Percentiles rank a stretch among this genome's conserved stretches.
Evolutionary conservation across 2,113 vertebrate species (phyloP).

Genomic region (Amblyornis subalaris): DNA sequence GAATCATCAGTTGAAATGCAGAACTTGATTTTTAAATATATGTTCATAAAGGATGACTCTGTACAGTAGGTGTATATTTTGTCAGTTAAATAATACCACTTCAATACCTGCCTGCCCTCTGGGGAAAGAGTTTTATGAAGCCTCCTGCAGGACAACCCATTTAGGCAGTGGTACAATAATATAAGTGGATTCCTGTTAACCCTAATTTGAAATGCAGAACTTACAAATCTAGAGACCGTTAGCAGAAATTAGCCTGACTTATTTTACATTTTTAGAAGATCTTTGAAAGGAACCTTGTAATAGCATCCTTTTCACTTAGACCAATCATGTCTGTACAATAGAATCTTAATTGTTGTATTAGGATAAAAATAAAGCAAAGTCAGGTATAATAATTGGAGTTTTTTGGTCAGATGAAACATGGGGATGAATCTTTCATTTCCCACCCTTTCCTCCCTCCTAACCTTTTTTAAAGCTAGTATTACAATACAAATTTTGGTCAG

Average conservation of each 20-base stretch:
- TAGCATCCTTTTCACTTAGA: neutral
- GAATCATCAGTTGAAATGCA: neutral
- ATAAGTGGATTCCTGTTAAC: neutral
- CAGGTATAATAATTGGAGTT: neutral
- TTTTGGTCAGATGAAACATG: neutral
- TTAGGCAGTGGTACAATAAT: neutral
- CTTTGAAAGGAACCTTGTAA: neutral
- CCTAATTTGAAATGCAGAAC: neutral
- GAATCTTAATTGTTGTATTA: neutral
- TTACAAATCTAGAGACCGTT: neutral
- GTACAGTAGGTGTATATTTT: neutral
- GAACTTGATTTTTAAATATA: neutral
- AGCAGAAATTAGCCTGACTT: neutral
- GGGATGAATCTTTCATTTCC: neutral
- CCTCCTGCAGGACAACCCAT: accelerated
- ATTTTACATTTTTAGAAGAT: neutral
- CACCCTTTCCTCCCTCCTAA: neutral
- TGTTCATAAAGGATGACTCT: neutral
- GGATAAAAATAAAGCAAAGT: neutral
- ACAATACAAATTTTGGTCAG: neutral
- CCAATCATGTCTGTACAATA: neutral
- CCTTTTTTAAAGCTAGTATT: neutral
- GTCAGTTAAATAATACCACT: neutral
- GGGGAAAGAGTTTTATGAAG: neutral
- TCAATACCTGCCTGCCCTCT: neutral